These are phyloP conservation scores for Bellardia pandia DNA, from an alignment of 2,888 invertebrate genomes.

Conservation along the genomic window DNA sequence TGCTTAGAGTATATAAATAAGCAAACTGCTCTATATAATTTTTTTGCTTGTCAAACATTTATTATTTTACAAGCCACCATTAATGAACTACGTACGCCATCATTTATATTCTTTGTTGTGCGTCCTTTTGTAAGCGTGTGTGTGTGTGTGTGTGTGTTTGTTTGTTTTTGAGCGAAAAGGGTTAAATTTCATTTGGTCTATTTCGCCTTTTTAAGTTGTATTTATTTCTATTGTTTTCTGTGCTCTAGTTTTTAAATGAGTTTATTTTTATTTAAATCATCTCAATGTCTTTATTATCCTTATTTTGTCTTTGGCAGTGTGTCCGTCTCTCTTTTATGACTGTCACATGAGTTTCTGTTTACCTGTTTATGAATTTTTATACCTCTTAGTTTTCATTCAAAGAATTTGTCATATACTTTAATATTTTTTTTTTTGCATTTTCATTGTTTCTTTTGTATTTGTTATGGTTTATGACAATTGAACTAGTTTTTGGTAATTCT, in stretches of 20 bases:
- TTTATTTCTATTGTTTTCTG: constrained; percentile 37
- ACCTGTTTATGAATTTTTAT: constrained; percentile 22
- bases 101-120: constrained; percentile 43
- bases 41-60: constrained; percentile 40
- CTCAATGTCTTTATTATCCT: constrained; percentile 36
- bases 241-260: constrained; percentile 70
- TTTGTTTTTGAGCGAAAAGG: constrained; percentile 49
- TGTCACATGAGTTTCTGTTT: constrained; percentile 58
- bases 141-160: not conserved
- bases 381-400: constrained; percentile 61
- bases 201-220: constrained; percentile 31
- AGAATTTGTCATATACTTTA: constrained; percentile 66
- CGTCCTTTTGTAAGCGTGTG: not conserved
- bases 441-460: not conserved
- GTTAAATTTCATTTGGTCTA: constrained; percentile 64
- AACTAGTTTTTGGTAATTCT: constrained; percentile 54
- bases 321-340: constrained; percentile 22
- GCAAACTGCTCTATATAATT: constrained; percentile 17
- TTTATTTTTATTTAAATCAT: constrained; percentile 45
- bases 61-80: constrained; percentile 67
- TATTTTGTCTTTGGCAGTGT: not conserved
- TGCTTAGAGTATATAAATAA: not conserved
- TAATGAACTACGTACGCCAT: constrained; percentile 56
- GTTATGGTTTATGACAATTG: constrained; percentile 29
- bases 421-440: not conserved